Evolutionary conservation across 2,113 vertebrate genomes (phyloP).

Genomic region (Nipponia nippon): DNA sequence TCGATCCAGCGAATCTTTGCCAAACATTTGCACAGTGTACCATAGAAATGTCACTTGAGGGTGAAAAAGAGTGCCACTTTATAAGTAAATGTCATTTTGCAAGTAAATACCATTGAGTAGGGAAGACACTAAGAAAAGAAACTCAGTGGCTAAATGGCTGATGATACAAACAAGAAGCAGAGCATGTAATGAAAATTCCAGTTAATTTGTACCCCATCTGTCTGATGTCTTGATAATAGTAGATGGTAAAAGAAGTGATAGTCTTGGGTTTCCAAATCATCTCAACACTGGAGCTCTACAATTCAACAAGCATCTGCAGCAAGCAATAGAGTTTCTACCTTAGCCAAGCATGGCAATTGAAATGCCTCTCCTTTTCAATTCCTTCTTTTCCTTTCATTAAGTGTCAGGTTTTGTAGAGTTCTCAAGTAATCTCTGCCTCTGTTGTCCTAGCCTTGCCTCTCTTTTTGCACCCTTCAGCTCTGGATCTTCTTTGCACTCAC

Average conservation of each 20-base stretch:
- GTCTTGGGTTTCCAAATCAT: neutral
- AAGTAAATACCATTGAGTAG: constrained; percentile 65
- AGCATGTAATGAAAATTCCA: neutral
- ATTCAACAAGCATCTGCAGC: neutral
- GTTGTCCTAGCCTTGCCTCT: neutral
- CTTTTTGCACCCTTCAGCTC: neutral
- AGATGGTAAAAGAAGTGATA: neutral
- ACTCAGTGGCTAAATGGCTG: neutral
- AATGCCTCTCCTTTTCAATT: neutral
- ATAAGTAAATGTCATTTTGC: constrained; percentile 74
- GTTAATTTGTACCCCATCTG: neutral
- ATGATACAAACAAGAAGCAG: neutral
- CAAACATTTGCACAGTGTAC: constrained; percentile 66
- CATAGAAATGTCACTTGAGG: constrained; percentile 73
- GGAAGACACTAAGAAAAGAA: neutral
- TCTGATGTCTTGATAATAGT: neutral
- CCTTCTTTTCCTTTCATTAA: neutral
- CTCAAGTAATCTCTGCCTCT: neutral
- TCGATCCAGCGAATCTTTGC: constrained; percentile 70
- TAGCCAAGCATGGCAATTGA: neutral
- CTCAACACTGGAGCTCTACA: neutral
- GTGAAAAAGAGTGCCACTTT: constrained; percentile 67
- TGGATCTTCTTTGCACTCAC: neutral
- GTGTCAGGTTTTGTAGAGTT: neutral
- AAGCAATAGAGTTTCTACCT: neutral